Evolutionary conservation across 2,888 invertebrate species (phyloP), one percentile per base, ranked within the genome.

Genomic region (Salpingus planirostris): DNA sequence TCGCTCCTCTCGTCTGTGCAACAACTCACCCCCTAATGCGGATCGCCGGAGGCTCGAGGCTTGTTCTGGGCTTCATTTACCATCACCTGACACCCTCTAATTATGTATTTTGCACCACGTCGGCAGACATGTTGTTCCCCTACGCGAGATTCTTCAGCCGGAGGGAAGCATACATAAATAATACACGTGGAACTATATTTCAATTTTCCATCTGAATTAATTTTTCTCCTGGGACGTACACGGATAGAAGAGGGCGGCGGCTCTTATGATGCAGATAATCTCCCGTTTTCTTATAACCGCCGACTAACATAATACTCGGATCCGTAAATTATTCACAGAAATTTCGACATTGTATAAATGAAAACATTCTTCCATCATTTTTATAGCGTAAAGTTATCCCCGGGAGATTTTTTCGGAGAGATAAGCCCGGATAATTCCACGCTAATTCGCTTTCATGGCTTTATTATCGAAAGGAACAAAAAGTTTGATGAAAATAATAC

Each of bases 51-150:
- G 45, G 49, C 48, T 35, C 31, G 38, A n/a, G 44, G 49, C 52
- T 50, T 50, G 54, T 54, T 51, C 50, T 46, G 47, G 41, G 49
- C 49, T 52, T 54, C 53, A 54, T 55, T 54, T 51, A 50, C 46
- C 55, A 54, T 56, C 56, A 59, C 60, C 60, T 59, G 60, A 60
- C 60, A 60, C 59, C 55, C 59, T 57, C 59, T 59, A 59, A 60
- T 60, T 60, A 60, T 57, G 58, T 55, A 58, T 60, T 60, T 60
- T 54, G 54, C 53, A 51, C 49, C 49, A 47, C 55, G 47, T 54
- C 52, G 49, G 42, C 46, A 47, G 50, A 54, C 52, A 51, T 49
- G 48, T 48, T 51, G 50, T 50, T 49, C 48, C 42, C 47, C 45
- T 24, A 35, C 14, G 15, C 26, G 27, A 34, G 36, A 38, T 37